These are phyloP conservation scores for Lithophane socia DNA, from an alignment of 2,888 invertebrate genomes.

Conservation along the genomic window DNA sequence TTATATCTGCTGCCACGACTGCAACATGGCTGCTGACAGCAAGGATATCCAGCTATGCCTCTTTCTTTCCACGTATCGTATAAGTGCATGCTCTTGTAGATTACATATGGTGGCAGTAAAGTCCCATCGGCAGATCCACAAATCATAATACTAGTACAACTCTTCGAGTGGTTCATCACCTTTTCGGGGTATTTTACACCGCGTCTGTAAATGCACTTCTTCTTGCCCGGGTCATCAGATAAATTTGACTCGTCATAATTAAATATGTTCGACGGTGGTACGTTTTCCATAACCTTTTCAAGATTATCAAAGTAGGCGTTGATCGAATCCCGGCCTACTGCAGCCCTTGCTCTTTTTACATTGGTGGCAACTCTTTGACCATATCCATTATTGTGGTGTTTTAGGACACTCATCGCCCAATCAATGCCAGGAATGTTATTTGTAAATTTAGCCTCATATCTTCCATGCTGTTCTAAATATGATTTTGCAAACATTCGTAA, in stretches of 20 bases:
- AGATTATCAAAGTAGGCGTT: constrained; percentile 44
- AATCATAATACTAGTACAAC: constrained; percentile 56
- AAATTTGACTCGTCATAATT: constrained; percentile 60
- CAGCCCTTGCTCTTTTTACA: constrained; percentile 52
- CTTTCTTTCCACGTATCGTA: constrained; percentile 44
- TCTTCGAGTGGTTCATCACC: constrained; percentile 48
- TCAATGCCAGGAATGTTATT: constrained; percentile 59
- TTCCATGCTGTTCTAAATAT: constrained; percentile 46
- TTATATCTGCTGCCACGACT: constrained; percentile 44
- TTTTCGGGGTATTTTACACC: constrained; percentile 43
- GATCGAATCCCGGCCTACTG: constrained; percentile 37
- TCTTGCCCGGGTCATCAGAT: constrained; percentile 52
- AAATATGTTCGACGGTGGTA: constrained; percentile 48
- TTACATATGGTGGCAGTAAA: constrained; percentile 49
- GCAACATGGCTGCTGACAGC: constrained; percentile 28
- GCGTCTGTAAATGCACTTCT: constrained; percentile 42
- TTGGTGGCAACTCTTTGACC: constrained; percentile 43
- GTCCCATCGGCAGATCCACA: constrained; percentile 51
- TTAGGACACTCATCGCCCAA: constrained; percentile 53
- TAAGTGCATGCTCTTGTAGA: constrained; percentile 57
- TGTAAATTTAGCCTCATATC: constrained; percentile 38
- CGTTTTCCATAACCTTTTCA: constrained; percentile 24
- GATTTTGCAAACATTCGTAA: constrained; percentile 56
- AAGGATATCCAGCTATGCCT: constrained; percentile 39
- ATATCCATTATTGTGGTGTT: constrained; percentile 53